Evolutionary conservation across 2,888 invertebrate genomes (phyloP).

Genomic region (Noctuana brunneofusca): DNA sequence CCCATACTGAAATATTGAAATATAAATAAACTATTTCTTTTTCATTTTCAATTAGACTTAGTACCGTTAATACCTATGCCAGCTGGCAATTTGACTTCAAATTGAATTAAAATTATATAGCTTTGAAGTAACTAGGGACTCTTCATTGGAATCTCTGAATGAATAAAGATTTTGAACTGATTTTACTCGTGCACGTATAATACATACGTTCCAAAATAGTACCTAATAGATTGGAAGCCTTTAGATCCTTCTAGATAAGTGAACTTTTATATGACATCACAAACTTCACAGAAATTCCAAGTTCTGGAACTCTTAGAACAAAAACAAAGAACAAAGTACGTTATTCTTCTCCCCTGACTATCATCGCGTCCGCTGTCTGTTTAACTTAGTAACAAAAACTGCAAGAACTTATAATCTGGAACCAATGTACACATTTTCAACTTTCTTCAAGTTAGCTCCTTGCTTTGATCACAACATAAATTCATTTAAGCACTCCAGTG

Average conservation of each 20-base stretch:
- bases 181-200: too few species aligned
- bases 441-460: conserved; percentile 54
- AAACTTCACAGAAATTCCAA: conserved; percentile 3
- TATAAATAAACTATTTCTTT: too few species aligned
- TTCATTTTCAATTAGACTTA: too few species aligned
- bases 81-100: too few species aligned
- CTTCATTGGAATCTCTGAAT: too few species aligned
- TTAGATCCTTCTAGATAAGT: neutral
- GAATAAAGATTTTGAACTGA: too few species aligned
- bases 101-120: too few species aligned
- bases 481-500: conserved; percentile 73
- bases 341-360: conserved; percentile 13
- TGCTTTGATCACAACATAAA: conserved; percentile 72
- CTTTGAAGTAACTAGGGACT: too few species aligned
- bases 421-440: conserved; percentile 45
- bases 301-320: conserved; percentile 1
- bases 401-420: conserved; percentile 37
- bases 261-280: neutral
- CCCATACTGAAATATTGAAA: too few species aligned
- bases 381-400: conserved; percentile 1
- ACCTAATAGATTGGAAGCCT: neutral
- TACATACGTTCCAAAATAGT: too few species aligned
- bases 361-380: conserved; percentile 5
- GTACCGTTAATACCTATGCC: too few species aligned
- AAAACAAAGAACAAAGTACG: conserved; percentile 11